phyloP scores from a whole-genome alignment of 2,113 vertebrate genomes.

The Lanius collurio region DNA sequence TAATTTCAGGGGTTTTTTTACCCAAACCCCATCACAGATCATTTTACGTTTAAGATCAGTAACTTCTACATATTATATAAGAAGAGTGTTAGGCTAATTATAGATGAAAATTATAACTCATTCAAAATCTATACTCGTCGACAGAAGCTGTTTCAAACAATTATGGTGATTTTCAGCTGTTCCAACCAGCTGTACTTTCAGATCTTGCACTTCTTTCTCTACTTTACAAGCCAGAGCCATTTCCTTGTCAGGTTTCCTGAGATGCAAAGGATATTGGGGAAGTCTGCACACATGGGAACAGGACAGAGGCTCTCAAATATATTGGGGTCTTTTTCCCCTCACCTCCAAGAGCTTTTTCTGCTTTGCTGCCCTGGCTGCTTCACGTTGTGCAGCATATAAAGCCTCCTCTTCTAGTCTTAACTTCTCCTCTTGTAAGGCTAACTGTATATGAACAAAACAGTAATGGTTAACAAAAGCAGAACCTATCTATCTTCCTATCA shows the following conservation, averaged over 20 bases:
- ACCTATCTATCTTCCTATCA: conserved; percentile 82
- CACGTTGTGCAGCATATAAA: conserved; percentile 92
- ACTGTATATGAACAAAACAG: conserved; percentile 91
- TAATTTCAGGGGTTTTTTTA: neutral
- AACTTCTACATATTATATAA: neutral
- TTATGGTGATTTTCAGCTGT: neutral
- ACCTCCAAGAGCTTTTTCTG: conserved; percentile 95
- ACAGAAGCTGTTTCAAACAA: neutral
- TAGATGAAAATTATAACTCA: neutral
- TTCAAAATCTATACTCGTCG: neutral
- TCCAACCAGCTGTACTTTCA: neutral
- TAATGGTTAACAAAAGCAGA: conserved; percentile 88
- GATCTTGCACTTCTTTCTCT: neutral
- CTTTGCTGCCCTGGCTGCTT: conserved; percentile 94
- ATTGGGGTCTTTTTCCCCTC: conserved; percentile 83
- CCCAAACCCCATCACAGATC: neutral
- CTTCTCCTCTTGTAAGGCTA: conserved; percentile 99
- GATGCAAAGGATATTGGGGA: neutral
- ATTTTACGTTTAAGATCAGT: neutral
- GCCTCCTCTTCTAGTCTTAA: conserved; percentile 99
- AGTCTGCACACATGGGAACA: conserved; percentile 17
- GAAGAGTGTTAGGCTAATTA: neutral
- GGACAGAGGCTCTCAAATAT: conserved; percentile 64
- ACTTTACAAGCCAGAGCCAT: neutral
- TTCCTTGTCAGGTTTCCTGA: neutral